A percentile compares a stretch with the other conserved stretches of the same genome.
Evolutionary conservation across 2,888 invertebrate species (phyloP).

Genomic region (Erynnis tages): DNA sequence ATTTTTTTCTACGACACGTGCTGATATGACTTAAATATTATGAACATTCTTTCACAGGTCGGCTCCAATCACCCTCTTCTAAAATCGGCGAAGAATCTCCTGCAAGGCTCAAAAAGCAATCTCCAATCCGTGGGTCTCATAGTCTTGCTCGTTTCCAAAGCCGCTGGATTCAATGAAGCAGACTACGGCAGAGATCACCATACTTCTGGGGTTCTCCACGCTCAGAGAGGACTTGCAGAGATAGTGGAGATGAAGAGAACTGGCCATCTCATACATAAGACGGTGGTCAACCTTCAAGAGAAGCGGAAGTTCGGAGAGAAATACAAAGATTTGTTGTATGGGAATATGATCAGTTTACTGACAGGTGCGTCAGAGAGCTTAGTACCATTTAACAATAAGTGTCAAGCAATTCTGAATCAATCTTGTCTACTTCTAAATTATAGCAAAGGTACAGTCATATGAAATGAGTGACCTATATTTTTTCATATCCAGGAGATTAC

Average conservation of each 20-base stretch:
- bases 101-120: slow-evolving; percentile 71
- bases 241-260: slow-evolving; percentile 77
- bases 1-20: no score
- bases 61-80: slow-evolving; percentile 70
- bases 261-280: slow-evolving; percentile 69
- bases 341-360: slow-evolving; percentile 70
- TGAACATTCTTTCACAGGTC: slow-evolving; percentile 45
- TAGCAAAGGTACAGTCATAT: no score
- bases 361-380: slow-evolving; percentile 62
- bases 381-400: no score
- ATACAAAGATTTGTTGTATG: slow-evolving; percentile 64
- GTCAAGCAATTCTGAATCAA: neutral
- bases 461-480: no score
- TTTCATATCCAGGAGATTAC: slow-evolving; percentile 67
- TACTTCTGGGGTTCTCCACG: slow-evolving; percentile 64
- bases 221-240: slow-evolving; percentile 73
- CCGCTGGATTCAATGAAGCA: slow-evolving; percentile 54
- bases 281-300: slow-evolving; percentile 67
- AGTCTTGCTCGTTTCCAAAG: slow-evolving; percentile 65
- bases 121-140: slow-evolving; percentile 70
- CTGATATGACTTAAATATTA: no score
- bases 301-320: slow-evolving; percentile 55
- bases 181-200: slow-evolving; percentile 53
- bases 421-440: no score
- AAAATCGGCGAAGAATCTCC: slow-evolving; percentile 68